phyloP scores from a whole-genome alignment of 35 echinoderm and acorn worm genomes.

The Diadema setosum region DNA sequence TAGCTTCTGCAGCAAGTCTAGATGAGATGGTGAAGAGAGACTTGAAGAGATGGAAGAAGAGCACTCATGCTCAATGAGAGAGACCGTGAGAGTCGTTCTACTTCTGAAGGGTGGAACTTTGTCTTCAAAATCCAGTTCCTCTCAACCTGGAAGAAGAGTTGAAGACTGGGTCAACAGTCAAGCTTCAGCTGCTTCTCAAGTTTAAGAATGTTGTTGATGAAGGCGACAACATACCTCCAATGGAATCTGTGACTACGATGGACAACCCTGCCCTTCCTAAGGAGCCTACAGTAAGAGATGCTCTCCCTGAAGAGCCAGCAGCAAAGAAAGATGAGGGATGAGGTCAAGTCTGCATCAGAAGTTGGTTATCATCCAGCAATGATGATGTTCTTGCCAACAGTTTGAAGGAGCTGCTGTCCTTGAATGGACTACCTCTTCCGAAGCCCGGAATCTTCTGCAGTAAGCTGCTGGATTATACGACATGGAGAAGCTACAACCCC shows the following conservation, averaged over 20 bases:
- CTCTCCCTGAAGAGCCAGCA: too few species aligned
- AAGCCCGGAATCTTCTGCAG: conserved; percentile 67
- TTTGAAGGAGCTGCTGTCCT: not conserved
- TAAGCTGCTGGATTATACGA: conserved; percentile 46
- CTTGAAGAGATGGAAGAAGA: not conserved
- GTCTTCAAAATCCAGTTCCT: not conserved
- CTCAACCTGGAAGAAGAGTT: not conserved
- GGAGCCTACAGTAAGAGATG: not conserved
- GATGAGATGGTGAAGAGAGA: too few species aligned
- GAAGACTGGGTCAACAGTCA: not conserved
- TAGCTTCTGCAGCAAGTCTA: not conserved
- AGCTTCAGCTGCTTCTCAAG: not conserved
- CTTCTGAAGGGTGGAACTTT: not conserved
- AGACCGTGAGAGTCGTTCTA: not conserved
- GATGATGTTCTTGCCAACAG: not conserved
- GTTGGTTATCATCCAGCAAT: not conserved
- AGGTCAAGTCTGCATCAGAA: not conserved
- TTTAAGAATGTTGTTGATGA: not conserved
- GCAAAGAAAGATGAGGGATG: too few species aligned
- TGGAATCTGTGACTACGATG: not conserved
- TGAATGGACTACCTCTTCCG: conserved; percentile 63
- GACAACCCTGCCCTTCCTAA: not conserved
- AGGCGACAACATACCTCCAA: not conserved
- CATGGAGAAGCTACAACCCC: conserved; percentile 26
- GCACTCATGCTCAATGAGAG: not conserved